A percentile compares a stretch with the other conserved stretches of the same genome.
Conservation (phyloP, 92 coral and sea anemone genomes). For the Porites rus region DNA sequence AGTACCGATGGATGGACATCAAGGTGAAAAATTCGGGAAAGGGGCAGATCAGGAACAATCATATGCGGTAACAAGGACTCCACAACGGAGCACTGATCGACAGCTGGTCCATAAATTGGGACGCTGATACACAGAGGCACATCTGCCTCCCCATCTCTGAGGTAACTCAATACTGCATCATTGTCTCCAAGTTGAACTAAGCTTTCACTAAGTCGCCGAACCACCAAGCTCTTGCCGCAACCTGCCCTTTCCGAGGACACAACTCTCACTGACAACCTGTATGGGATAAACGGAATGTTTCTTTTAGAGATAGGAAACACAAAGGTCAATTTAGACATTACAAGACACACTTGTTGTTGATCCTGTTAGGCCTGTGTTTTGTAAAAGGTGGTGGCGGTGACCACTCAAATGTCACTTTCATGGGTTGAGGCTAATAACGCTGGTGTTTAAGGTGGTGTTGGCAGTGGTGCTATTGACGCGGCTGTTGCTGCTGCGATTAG, state of each 20-base stretch:
- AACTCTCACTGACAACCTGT: conserved; percentile 82
- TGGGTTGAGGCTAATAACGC: too few relatives aligned
- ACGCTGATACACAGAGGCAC: conserved; percentile 68
- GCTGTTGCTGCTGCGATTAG: too few relatives aligned
- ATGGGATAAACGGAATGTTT: neutral
- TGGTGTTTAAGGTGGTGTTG: too few relatives aligned
- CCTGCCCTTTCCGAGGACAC: conserved; percentile 85
- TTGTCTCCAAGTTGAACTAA: conserved; percentile 67
- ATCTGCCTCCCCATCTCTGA: conserved; percentile 36
- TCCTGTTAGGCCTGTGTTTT: too few relatives aligned
- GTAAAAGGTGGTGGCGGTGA: too few relatives aligned
- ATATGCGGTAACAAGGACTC: conserved; percentile 60
- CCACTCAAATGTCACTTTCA: too few relatives aligned
- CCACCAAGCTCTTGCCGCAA: conserved; percentile 83
- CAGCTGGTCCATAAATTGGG: conserved; percentile 85
- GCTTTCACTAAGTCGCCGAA: conserved; percentile 60
- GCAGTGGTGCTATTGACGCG: too few relatives aligned
- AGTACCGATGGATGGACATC: conserved; percentile 93
- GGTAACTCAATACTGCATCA: conserved; percentile 52
- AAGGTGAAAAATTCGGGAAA: conserved; percentile 91
- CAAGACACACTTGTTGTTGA: too few relatives aligned
- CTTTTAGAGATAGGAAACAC: too few relatives aligned
- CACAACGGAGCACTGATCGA: conserved; percentile 60
- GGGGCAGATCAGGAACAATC: conserved; percentile 57
- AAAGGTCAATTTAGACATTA: too few relatives aligned